Evolutionary conservation across 2,113 vertebrate genomes (phyloP).

Genomic region (Mobula hypostoma): DNA sequence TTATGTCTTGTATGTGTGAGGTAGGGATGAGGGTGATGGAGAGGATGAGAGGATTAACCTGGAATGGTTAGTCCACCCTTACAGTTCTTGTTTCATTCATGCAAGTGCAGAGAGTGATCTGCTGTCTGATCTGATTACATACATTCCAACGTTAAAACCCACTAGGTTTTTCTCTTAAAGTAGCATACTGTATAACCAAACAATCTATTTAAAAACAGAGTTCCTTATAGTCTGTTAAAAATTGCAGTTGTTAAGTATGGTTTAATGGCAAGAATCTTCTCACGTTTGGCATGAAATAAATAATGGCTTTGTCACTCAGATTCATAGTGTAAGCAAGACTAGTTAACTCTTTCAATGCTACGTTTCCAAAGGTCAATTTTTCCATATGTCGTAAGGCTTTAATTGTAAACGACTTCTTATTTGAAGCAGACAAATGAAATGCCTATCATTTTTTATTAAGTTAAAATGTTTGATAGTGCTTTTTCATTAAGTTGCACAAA

Average conservation of each 20-base stretch:
- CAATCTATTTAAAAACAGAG: neutral
- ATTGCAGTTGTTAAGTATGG: neutral
- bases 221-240: neutral
- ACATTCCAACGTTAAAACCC: neutral
- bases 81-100: neutral
- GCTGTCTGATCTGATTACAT: neutral
- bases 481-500: neutral
- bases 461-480: constrained; percentile 13
- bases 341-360: neutral
- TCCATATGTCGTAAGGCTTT: neutral
- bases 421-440: neutral
- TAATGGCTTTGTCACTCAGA: neutral
- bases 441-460: neutral
- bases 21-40: neutral
- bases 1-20: neutral
- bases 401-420: neutral
- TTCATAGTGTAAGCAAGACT: constrained; percentile 18
- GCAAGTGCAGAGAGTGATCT: neutral
- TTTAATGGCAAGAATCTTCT: neutral
- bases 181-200: neutral
- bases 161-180: neutral
- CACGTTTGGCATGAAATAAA: constrained; percentile 3
- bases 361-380: neutral
- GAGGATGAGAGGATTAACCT: neutral
- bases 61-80: neutral